Percentiles rank a stretch among this genome's conserved stretches.
These are phyloP conservation scores for Amphiprion ocellaris DNA, from an alignment of 2,113 vertebrate genomes.

Conservation along the genomic window DNA sequence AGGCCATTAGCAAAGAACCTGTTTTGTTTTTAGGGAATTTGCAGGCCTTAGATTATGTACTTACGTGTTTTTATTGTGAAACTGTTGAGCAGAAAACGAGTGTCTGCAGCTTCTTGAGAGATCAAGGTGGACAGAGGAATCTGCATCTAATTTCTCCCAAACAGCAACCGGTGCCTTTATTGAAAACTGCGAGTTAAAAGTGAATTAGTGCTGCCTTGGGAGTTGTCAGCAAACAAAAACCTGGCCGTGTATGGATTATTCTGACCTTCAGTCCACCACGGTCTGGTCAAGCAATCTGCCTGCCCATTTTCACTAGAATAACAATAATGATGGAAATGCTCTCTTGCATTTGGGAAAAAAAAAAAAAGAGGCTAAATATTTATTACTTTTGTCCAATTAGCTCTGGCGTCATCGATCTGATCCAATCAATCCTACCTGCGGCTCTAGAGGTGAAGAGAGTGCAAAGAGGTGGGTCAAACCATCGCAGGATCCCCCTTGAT, in stretches of 20 bases:
- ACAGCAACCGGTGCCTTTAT: constrained; percentile 3
- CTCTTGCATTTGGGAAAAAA: constrained; percentile 4
- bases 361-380: constrained; percentile 70
- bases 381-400: constrained; percentile 77
- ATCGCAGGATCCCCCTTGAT: constrained; percentile 35
- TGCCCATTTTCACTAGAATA: constrained; percentile 36
- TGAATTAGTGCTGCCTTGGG: constrained; percentile 44
- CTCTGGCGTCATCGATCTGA: constrained; percentile 56
- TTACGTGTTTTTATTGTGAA: too few species aligned
- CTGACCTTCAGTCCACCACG: constrained; percentile 56
- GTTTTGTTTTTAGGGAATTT: not conserved
- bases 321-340: constrained; percentile 54
- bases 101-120: too few species aligned
- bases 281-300: constrained; percentile 68
- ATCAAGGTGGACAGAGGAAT: not conserved
- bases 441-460: constrained; percentile 35
- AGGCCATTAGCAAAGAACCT: not conserved
- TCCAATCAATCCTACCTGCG: constrained; percentile 70
- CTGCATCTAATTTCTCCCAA: not conserved
- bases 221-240: constrained; percentile 58
- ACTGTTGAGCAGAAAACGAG: too few species aligned
- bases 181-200: constrained; percentile 45
- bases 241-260: constrained; percentile 57
- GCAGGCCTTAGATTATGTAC: too few species aligned
- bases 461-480: constrained; percentile 62